Evolutionary conservation across 1,140 invertebrate genomes (phyloP), one percentile per base, ranked within the genome.

Genomic region (Metopolophium dirhodum): DNA sequence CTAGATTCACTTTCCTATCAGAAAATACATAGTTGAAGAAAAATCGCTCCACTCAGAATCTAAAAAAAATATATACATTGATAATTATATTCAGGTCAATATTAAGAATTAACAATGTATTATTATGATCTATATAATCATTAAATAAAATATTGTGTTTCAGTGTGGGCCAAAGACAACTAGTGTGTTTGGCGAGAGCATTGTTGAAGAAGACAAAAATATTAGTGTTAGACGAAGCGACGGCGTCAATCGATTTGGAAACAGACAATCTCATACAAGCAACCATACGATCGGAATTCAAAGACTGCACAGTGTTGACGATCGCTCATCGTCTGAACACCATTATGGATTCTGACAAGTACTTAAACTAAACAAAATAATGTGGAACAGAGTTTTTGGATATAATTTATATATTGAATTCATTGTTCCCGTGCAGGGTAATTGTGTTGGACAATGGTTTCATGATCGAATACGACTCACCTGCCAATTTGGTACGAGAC

Each of bases 301-400:
- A 96, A 94, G 96, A 98, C 94, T 98, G 98, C 95, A 99, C 98
- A 37, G 97, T 99, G 89, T 96, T 99, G 54, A 99, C 98, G 0
- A 99, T 99, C 95, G 98, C 98, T 87, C 98, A 99, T 95, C 96
- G 98, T 51, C 96, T 99, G 88, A 99, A 99, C 95, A 99, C 98
- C 57, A 99, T 99, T 93, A 96, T 99, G 96, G 98, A 99, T 95
- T 98, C 97, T 26, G 97, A 97, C 94, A 97, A 96, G 86, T 93
- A 93, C 41, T 41, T 41, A 4, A 41, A 3, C 3, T 68, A 86
- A 37, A 26, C 22, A 26, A 68, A 83, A 77, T 41, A n/a, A 86
- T 26, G 23, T 23, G 14, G 0, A 9, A 26, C 6, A 37, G 7
- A 22, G 7, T 9, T 23, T 45, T 68, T 68, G 4, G 30, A 7